Evolutionary conservation across 2,888 invertebrate species (phyloP).

Genomic region (Leptogaster cylindrica): DNA sequence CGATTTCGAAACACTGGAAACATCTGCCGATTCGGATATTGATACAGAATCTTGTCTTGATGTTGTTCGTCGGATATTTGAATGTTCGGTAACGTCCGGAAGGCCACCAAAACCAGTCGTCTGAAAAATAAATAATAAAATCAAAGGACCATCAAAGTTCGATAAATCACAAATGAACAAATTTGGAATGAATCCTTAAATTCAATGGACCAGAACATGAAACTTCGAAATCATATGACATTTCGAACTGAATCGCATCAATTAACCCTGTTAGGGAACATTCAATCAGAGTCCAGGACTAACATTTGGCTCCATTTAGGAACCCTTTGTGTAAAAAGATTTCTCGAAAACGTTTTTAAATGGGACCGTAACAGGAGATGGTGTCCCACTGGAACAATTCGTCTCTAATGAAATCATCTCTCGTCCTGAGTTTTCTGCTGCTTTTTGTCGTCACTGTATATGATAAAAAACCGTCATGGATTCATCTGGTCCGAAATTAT

Average conservation of each 20-base stretch:
- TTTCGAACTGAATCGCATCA: too few species aligned
- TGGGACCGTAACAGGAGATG: slow-evolving; percentile 1
- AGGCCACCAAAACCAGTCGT: slow-evolving; percentile 62
- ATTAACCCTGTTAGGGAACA: too few species aligned
- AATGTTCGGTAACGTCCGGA: slow-evolving; percentile 62
- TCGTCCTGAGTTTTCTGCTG: not conserved
- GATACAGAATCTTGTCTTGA: slow-evolving; percentile 59
- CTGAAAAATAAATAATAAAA: too few species aligned
- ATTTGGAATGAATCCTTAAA: too few species aligned
- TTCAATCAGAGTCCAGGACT: not conserved
- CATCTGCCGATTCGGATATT: slow-evolving; percentile 60
- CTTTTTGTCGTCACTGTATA: not conserved
- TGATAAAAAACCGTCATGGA: too few species aligned
- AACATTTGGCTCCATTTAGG: not conserved
- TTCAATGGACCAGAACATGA: too few species aligned
- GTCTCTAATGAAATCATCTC: slow-evolving; percentile 29
- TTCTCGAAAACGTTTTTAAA: not conserved
- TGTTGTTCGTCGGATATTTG: slow-evolving; percentile 59
- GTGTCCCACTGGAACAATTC: slow-evolving; percentile 11
- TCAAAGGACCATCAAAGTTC: too few species aligned
- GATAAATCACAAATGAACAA: too few species aligned
- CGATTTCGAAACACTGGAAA: slow-evolving; percentile 59
- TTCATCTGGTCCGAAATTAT: not conserved
- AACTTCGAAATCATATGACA: too few species aligned
- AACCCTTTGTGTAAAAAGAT: not conserved